Evolutionary conservation across 1,140 invertebrate species (phyloP).

Genomic region (Eumeta japonica): DNA sequence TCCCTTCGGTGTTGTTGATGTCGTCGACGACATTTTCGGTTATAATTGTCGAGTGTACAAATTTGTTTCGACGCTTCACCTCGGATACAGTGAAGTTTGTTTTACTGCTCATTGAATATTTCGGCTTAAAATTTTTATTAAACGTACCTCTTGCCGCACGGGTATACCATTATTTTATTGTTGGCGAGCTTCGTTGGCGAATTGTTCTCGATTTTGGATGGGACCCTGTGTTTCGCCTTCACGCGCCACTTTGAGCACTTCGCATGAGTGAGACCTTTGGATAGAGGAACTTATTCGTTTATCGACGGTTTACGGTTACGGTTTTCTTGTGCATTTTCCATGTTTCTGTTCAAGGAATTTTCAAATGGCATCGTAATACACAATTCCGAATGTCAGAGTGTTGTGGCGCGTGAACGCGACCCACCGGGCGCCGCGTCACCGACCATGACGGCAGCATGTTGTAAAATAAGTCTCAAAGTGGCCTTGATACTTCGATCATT

Average conservation of each 20-base stretch:
- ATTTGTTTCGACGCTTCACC: constrained; percentile 43
- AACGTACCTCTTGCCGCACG: constrained; percentile 42
- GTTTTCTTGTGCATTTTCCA: too few species aligned
- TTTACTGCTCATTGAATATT: constrained; percentile 45
- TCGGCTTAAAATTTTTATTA: constrained; percentile 42
- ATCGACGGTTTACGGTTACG: too few species aligned
- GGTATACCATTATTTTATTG: constrained; percentile 50
- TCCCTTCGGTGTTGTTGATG: constrained; percentile 4
- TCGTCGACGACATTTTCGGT: constrained; percentile 3
- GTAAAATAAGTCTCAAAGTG: constrained; percentile 53
- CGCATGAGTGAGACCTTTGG: too few species aligned
- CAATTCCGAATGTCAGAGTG: too few species aligned
- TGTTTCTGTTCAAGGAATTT: too few species aligned
- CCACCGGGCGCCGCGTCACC: constrained; percentile 8
- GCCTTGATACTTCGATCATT: constrained; percentile 55
- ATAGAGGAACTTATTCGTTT: too few species aligned
- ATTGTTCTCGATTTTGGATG: not conserved
- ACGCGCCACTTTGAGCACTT: too few species aligned
- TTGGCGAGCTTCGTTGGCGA: constrained; percentile 40
- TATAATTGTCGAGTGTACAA: constrained; percentile 43
- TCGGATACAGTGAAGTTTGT: constrained; percentile 29
- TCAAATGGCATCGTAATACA: too few species aligned
- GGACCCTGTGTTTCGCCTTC: too few species aligned
- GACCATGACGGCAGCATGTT: constrained; percentile 21
- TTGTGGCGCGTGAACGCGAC: constrained; percentile 9